These are phyloP conservation scores for Epizoanthus scotinus DNA, from an alignment of 92 coral and sea anemone species.

Conservation along the genomic window DNA sequence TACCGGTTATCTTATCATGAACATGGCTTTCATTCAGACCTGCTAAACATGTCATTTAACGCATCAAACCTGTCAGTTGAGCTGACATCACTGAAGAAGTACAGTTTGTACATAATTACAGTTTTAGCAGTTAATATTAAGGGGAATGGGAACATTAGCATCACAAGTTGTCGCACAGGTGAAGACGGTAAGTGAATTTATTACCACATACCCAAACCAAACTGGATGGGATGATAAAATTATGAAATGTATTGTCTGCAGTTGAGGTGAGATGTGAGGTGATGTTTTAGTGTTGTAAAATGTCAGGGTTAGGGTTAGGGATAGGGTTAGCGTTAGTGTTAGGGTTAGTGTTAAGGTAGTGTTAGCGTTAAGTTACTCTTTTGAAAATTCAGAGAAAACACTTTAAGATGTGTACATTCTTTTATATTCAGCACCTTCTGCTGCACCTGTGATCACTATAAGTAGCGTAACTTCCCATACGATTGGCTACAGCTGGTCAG, in stretches of 20 bases:
- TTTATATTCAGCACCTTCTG: constrained; percentile 8
- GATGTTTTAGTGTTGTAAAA: too few species aligned
- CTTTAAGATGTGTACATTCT: not conserved
- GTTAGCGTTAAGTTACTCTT: too few species aligned
- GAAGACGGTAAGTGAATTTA: constrained; percentile 10
- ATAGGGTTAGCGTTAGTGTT: too few species aligned
- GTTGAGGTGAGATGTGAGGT: too few species aligned
- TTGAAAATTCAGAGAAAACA: too few species aligned
- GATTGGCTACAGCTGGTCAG: constrained; percentile 16
- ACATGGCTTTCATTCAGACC: not conserved
- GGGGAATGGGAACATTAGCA: constrained; percentile 20
- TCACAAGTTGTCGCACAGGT: not conserved
- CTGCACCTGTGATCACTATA: constrained; percentile 18
- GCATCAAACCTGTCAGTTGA: not conserved
- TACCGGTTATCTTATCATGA: not conserved
- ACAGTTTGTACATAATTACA: not conserved
- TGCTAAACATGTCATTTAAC: constrained; percentile 10
- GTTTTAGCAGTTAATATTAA: constrained; percentile 22
- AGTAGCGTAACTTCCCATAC: not conserved
- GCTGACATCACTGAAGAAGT: not conserved
- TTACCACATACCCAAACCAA: not conserved
- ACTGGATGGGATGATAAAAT: too few species aligned
- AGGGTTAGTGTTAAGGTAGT: too few species aligned
- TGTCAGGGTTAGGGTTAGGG: too few species aligned
- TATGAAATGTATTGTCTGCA: too few species aligned